These are phyloP conservation scores for Magallana ariakensis DNA, from an alignment of 1,140 invertebrate species.

Conservation along the genomic window DNA sequence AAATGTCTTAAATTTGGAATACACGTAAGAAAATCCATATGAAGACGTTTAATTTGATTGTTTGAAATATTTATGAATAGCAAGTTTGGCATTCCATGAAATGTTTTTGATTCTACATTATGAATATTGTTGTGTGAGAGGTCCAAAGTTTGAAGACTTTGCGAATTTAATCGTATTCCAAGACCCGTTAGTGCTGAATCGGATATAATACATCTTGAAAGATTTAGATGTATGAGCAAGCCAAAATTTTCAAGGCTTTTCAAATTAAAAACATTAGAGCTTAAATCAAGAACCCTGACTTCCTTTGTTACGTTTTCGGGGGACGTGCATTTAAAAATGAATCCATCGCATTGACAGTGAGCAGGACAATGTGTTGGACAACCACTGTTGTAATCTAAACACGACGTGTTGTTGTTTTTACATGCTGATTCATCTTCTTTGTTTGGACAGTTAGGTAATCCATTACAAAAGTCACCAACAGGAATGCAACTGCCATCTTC, in stretches of 20 bases:
- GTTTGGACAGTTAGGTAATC: background rate
- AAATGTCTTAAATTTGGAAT: background rate
- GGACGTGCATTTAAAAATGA: background rate
- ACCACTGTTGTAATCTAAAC: background rate
- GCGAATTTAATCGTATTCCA: background rate
- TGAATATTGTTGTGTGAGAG: background rate
- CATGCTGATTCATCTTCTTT: background rate
- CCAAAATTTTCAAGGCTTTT: background rate
- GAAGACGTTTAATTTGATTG: background rate
- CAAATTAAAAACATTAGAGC: background rate
- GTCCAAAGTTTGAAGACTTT: background rate
- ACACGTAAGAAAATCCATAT: background rate
- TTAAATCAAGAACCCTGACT: slow-evolving; percentile 8
- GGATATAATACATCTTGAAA: background rate
- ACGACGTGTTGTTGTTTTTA: background rate
- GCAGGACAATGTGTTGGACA: background rate
- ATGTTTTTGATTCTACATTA: background rate
- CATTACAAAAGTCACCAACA: background rate
- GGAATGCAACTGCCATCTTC: background rate
- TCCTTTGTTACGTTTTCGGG: background rate
- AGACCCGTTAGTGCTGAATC: background rate
- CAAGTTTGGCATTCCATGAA: background rate
- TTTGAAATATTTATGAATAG: background rate
- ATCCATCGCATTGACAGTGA: background rate
- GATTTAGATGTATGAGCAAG: background rate